These are phyloP conservation scores for Leptocoma aspasia DNA, from an alignment of 2,113 vertebrate species.

Conservation along the genomic window DNA sequence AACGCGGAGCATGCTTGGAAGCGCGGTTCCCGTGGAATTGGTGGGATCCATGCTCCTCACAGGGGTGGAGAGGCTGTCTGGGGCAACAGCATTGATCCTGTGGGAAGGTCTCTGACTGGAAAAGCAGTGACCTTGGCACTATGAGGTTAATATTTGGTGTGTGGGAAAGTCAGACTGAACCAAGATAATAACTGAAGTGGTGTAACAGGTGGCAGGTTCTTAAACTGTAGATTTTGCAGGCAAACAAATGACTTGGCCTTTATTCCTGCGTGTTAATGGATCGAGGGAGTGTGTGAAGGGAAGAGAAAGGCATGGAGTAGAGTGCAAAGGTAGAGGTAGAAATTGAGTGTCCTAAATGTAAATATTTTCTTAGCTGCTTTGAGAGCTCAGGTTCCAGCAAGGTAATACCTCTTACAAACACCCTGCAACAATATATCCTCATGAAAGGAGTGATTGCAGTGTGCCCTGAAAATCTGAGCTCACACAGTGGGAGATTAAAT, in stretches of 20 bases:
- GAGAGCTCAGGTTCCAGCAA: not conserved
- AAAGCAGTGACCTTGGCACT: not conserved
- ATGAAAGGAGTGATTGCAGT: not conserved
- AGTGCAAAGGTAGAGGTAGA: not conserved
- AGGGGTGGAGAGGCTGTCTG: not conserved
- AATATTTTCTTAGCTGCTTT: not conserved
- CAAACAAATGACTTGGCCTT: not conserved
- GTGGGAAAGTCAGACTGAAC: not conserved
- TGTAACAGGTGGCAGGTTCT: not conserved
- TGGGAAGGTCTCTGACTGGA: not conserved
- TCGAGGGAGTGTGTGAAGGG: not conserved
- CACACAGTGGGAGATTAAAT: not conserved
- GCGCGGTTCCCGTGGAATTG: not conserved
- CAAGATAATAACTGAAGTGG: not conserved
- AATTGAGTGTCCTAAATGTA: not conserved
- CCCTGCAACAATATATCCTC: not conserved
- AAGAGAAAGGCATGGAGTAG: not conserved
- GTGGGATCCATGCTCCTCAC: fast-evolving
- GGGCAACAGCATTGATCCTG: not conserved
- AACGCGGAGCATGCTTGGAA: fast-evolving
- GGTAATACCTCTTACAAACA: fast-evolving
- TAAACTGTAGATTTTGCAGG: not conserved
- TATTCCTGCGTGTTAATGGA: not conserved
- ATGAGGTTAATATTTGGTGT: not conserved
- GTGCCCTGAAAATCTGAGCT: not conserved